These are phyloP conservation scores for Oscheius sp. DNA, from an alignment of 2,888 invertebrate genomes.

Conservation along the genomic window DNA sequence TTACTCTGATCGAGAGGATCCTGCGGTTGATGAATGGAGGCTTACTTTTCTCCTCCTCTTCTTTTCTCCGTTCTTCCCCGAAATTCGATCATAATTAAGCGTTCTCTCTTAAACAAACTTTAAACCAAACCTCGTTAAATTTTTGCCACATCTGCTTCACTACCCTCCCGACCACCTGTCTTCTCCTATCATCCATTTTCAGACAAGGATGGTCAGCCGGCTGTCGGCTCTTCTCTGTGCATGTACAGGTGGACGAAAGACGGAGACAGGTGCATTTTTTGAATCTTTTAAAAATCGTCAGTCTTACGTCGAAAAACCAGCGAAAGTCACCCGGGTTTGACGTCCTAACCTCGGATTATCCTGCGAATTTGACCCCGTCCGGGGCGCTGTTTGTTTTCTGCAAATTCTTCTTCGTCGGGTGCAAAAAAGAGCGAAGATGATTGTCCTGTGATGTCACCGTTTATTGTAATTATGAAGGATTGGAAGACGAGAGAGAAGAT, in stretches of 20 bases:
- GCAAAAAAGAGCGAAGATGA: constrained; percentile 3
- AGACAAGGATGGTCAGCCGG: constrained; percentile 10
- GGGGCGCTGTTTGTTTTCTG: constrained; percentile 14
- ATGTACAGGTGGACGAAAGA: constrained; percentile 23
- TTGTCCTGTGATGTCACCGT: neutral
- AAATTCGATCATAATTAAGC: neutral
- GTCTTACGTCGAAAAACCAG: constrained; percentile 16
- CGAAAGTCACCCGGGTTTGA: neutral
- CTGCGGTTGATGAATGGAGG: constrained; percentile 6
- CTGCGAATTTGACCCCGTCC: constrained; percentile 7
- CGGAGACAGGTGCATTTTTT: constrained; percentile 7
- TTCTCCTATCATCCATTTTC: neutral
- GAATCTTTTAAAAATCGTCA: neutral
- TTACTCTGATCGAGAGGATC: no score
- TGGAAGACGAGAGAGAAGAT: neutral
- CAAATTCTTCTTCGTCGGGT: neutral
- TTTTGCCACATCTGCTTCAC: neutral
- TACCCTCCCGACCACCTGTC: constrained; percentile 15
- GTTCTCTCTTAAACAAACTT: constrained; percentile 1
- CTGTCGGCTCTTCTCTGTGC: constrained; percentile 25
- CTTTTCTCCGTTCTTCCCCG: neutral
- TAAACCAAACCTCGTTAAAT: constrained; percentile 7
- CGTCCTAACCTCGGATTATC: neutral
- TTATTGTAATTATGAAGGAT: neutral
- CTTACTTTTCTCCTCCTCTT: neutral